A percentile compares a stretch with the other conserved stretches of the same genome.
Evolutionary conservation across 2,888 invertebrate genomes (phyloP).

Genomic region (Carterocephalus palaemon): DNA sequence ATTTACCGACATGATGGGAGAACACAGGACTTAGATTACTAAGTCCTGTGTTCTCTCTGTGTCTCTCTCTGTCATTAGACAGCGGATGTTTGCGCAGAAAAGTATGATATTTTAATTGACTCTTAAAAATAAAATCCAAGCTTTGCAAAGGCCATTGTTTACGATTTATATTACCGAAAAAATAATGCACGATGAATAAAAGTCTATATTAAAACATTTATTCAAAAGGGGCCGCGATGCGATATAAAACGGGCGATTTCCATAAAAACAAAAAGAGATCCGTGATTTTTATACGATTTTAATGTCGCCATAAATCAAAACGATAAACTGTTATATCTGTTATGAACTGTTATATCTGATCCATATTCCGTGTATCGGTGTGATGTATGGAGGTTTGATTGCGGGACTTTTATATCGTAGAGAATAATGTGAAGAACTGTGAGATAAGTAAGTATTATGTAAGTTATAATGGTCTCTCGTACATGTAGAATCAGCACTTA

Average conservation of each 20-base stretch:
- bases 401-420: slow-evolving; percentile 11
- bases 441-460: too few species aligned
- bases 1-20: too few species aligned
- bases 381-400: slow-evolving; percentile 49
- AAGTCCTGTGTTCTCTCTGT: too few species aligned
- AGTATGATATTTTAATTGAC: slow-evolving; percentile 6
- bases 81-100: too few species aligned
- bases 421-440: slow-evolving; percentile 3
- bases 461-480: too few species aligned
- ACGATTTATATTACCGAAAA: slow-evolving; percentile 29
- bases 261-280: slow-evolving; percentile 48
- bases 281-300: slow-evolving; percentile 58
- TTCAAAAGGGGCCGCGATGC: slow-evolving; percentile 32
- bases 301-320: slow-evolving; percentile 61
- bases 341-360: slow-evolving; percentile 40
- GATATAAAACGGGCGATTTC: slow-evolving; percentile 53
- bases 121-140: slow-evolving; percentile 8
- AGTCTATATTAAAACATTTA: slow-evolving; percentile 33
- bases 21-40: too few species aligned
- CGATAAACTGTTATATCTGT: slow-evolving; percentile 42
- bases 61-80: too few species aligned
- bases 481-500: too few species aligned
- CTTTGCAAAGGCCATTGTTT: slow-evolving; percentile 23
- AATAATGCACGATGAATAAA: slow-evolving; percentile 31
- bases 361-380: slow-evolving; percentile 32